Conservation (phyloP, 1,140 invertebrate genomes). For the Lordiphosa stackelbergi region DNA sequence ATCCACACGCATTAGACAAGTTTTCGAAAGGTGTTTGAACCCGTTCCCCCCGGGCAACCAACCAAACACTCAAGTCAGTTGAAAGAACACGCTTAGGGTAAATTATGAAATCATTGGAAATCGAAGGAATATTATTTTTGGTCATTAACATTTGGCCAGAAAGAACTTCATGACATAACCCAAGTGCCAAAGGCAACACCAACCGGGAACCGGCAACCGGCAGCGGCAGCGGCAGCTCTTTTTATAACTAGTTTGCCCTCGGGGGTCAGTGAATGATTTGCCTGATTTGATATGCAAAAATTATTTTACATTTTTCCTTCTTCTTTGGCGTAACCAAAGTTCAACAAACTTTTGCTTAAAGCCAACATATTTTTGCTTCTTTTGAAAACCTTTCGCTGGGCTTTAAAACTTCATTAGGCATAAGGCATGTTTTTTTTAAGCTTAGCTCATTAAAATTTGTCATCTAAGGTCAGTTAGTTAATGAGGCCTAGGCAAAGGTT, state of each 20-base stretch:
- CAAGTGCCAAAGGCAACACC: background rate
- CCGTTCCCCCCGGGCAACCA: constrained; percentile 38
- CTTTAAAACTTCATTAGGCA: constrained; percentile 49
- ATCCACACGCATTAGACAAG: constrained; percentile 59
- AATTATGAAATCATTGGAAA: constrained; percentile 50
- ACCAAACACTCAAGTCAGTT: constrained; percentile 24
- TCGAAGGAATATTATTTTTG: constrained; percentile 8
- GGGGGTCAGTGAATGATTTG: constrained; percentile 58
- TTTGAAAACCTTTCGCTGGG: constrained; percentile 47
- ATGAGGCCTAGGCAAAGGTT: constrained; percentile 45
- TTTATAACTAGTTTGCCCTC: constrained; percentile 61
- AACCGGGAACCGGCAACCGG: constrained; percentile 5
- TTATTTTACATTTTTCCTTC: constrained; percentile 22
- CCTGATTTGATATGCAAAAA: constrained; percentile 57
- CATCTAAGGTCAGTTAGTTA: constrained; percentile 49
- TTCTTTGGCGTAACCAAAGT: constrained; percentile 31
- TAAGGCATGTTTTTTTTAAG: constrained; percentile 37
- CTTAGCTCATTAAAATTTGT: constrained; percentile 39
- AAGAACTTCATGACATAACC: constrained; percentile 53
- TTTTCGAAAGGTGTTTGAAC: constrained; percentile 70
- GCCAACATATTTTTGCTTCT: constrained; percentile 1
- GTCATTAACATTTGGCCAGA: constrained; percentile 47
- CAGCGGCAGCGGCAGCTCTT: constrained; percentile 28
- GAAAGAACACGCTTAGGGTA: constrained; percentile 42
- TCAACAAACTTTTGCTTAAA: constrained; percentile 57